Conservation (phyloP, 2,113 vertebrate species). For the Tupaia chinensis region DNA sequence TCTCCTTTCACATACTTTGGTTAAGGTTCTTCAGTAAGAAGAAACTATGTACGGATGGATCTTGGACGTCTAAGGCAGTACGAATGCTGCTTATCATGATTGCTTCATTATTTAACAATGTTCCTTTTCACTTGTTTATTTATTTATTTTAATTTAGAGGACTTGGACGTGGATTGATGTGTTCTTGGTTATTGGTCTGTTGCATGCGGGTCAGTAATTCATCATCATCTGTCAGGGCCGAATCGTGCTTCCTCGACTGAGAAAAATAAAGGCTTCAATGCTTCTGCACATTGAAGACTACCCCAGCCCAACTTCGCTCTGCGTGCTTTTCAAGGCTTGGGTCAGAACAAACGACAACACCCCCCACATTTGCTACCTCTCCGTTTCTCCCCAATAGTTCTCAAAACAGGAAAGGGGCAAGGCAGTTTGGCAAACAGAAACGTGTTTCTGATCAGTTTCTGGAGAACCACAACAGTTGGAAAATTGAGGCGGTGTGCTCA, state of each 20-base stretch:
- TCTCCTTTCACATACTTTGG: not conserved
- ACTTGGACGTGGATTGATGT: not conserved
- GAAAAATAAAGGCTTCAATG: constrained; percentile 32
- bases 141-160: not conserved
- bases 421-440: not conserved
- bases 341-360: not conserved
- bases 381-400: not conserved
- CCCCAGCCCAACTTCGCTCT: not conserved
- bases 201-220: not conserved
- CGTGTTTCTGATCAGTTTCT: not conserved
- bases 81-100: not conserved
- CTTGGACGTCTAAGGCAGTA: not conserved
- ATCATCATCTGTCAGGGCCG: not conserved
- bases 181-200: not conserved
- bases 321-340: not conserved
- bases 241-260: not conserved
- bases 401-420: not conserved
- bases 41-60: not conserved
- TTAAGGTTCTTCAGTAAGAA: not conserved
- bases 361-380: not conserved
- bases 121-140: not conserved
- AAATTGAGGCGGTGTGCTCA: accelerated
- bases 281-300: not conserved
- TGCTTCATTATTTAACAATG: not conserved
- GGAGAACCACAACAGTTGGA: not conserved